These are phyloP conservation scores for Nannobrachium achirus DNA, from an alignment of 2,113 vertebrate genomes.

Conservation along the genomic window DNA sequence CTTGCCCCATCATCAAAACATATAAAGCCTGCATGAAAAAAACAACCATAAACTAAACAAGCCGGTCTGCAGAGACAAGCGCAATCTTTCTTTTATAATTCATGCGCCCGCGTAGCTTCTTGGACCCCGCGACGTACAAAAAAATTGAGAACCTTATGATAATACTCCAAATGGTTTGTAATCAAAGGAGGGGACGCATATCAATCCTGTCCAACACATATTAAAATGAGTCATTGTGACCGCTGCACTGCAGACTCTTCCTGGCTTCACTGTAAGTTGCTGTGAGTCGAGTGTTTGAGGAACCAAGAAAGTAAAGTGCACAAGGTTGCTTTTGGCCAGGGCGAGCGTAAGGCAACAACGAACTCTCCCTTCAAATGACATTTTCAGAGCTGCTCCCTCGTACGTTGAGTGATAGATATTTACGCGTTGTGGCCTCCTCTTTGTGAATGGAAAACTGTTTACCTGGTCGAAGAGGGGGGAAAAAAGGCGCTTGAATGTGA, in stretches of 20 bases:
- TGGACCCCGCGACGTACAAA: not conserved
- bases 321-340: constrained; percentile 40
- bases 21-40: not conserved
- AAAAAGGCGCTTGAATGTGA: constrained; percentile 11
- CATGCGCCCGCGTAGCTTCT: not conserved
- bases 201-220: constrained; percentile 17
- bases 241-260: constrained; percentile 29
- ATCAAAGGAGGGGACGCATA: constrained; percentile 13
- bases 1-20: not conserved
- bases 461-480: constrained; percentile 12
- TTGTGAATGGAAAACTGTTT: constrained; percentile 31
- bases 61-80: not conserved
- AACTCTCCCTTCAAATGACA: constrained; percentile 25
- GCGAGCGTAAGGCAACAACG: constrained; percentile 5
- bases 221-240: constrained; percentile 21
- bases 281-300: constrained; percentile 1
- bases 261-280: constrained; percentile 17
- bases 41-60: not conserved
- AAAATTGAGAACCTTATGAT: constrained; percentile 12
- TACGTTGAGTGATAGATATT: constrained; percentile 36
- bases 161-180: constrained; percentile 15
- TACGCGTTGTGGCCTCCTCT: constrained; percentile 21
- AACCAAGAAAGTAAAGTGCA: constrained; percentile 15
- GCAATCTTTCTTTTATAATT: not conserved
- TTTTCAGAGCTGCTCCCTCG: constrained; percentile 40